phyloP scores from a whole-genome alignment of 1,140 invertebrate species.

The Diorhabda elongata region DNA sequence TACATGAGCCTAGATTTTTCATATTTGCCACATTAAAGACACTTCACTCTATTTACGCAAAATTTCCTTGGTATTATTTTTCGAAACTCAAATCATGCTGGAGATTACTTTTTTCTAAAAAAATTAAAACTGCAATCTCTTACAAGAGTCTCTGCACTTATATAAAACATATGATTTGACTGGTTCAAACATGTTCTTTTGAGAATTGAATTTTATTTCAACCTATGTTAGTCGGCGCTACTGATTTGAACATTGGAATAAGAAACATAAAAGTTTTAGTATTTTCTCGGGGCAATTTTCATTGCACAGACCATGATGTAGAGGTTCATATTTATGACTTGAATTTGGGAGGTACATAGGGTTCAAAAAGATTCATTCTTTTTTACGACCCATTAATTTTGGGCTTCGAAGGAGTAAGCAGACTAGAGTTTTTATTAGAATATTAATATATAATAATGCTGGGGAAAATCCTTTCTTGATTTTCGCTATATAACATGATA shows the following conservation, averaged over 20 bases:
- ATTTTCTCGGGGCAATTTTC: constrained; percentile 1
- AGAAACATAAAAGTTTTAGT: neutral
- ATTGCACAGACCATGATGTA: neutral
- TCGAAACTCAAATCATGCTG: no score
- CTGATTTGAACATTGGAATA: constrained; percentile 2
- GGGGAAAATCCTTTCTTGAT: neutral
- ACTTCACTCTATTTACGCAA: no score
- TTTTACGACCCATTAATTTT: constrained; percentile 3
- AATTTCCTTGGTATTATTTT: no score
- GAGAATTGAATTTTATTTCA: no score
- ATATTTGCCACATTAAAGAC: no score
- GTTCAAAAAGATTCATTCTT: neutral
- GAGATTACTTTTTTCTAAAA: no score
- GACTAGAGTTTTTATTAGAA: neutral
- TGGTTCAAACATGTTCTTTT: no score
- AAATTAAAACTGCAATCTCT: no score
- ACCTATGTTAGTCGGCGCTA: neutral
- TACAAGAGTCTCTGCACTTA: no score
- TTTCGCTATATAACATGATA: neutral
- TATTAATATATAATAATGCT: neutral
- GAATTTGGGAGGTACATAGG: neutral
- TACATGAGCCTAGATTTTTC: no score
- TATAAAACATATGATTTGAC: no score
- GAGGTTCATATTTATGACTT: constrained; percentile 1
- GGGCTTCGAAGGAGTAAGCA: neutral